Base-by-base conservation (phyloP, 2,888 invertebrate species). In the Parthenolecanium corni region DNA sequence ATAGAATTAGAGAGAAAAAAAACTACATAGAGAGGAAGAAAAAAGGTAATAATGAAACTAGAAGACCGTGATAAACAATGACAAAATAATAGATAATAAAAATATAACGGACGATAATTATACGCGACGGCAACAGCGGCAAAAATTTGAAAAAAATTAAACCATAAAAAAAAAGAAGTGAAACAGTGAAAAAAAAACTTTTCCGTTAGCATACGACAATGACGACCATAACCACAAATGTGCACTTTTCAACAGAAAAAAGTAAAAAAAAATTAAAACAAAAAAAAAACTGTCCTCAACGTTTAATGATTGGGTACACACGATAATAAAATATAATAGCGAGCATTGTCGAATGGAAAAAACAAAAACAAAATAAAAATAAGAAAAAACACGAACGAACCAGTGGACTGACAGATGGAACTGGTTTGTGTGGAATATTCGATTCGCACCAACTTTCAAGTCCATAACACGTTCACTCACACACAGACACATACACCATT, bases 61-160 rank as follows among this genome's bases (percentile, higher is more conserved):
- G 51, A 61, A 36, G 61, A 61, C 61, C 61, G 61, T 61, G 61
- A 61, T 61, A 49, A 61, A 61, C 61, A 61, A 61, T 61, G 61
- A 61, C 61, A 61, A 61, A 61, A 49, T 57, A 57, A 40, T 61
- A 38, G 51, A 61, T 49, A 61, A 61, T 61, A 61, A 23, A 51
- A 61, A 21, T n/a, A n/a, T 51, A 61, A 61, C 51, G 61, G 61
- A 61, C 57, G 51, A 61, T 61, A 61, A 61, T 61, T 61, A 61
- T 16, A 40, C 61, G 61, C 38, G 16, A 51, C 49, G 23, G 51
- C 36, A 61, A 38, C 24, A 49, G 49, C 36, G 51, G 36, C 47
- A 51, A 61, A 24, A 61, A 53, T 20, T 44, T n/a, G 6, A 44
- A n/a, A 14, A 40, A 20, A 44, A 18, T 44, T 44, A 44, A 5